phyloP scores from a whole-genome alignment of 2,888 invertebrate genomes.

The Drosophila meridionalis region DNA sequence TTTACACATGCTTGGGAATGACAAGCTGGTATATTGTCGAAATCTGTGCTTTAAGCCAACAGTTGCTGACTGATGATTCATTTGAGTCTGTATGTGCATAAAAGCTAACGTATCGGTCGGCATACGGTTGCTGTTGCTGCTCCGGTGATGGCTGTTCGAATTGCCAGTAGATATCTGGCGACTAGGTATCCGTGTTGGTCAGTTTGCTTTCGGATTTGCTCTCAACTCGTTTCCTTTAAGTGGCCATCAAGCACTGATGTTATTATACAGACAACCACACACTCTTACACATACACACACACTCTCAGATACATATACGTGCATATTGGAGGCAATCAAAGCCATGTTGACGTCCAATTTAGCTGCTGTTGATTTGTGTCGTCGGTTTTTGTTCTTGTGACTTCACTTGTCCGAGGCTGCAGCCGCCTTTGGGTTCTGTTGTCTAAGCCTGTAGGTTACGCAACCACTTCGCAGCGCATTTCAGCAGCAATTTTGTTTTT shows the following conservation, averaged over 20 bases:
- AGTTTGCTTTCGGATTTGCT: slow-evolving; percentile 37
- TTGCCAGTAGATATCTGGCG: slow-evolving; percentile 18
- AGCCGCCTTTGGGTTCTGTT: slow-evolving; percentile 29
- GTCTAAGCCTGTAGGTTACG: slow-evolving; percentile 59
- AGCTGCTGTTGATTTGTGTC: slow-evolving; percentile 72
- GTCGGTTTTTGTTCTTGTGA: slow-evolving; percentile 31
- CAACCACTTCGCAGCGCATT: slow-evolving; percentile 51
- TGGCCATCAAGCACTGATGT: slow-evolving; percentile 35
- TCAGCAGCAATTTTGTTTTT: slow-evolving; percentile 14
- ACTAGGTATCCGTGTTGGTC: slow-evolving; percentile 23
- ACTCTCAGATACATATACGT: slow-evolving; percentile 21
- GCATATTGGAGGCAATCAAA: slow-evolving; percentile 61
- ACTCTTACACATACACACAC: background rate
- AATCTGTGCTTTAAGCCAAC: slow-evolving; percentile 49
- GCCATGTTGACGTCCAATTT: slow-evolving; percentile 77
- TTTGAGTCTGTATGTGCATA: slow-evolving; percentile 16
- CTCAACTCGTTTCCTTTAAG: slow-evolving; percentile 38
- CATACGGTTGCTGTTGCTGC: background rate
- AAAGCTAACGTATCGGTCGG: slow-evolving; percentile 18
- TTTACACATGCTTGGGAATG: slow-evolving; percentile 38
- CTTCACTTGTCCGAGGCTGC: slow-evolving; percentile 34
- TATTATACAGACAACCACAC: background rate
- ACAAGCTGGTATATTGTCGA: slow-evolving; percentile 57
- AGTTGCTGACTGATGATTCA: slow-evolving; percentile 36
- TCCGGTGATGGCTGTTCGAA: slow-evolving; percentile 28